Evolutionary conservation across 2,888 invertebrate species (phyloP).

Genomic region (Loripinus fragilis): DNA sequence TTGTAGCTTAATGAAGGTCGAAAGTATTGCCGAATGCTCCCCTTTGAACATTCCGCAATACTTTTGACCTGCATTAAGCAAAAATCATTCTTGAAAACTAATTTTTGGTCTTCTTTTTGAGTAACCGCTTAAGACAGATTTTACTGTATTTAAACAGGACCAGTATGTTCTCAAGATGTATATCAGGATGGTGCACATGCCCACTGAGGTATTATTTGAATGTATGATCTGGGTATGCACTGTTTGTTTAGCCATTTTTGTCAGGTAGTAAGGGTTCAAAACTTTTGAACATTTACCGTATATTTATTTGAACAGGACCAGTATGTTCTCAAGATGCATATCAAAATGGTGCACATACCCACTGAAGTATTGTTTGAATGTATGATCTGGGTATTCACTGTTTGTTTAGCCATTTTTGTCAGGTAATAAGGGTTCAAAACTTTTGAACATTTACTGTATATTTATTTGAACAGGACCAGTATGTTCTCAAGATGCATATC

Average conservation of each 20-base stretch:
- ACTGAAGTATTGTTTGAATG: slow-evolving; percentile 83
- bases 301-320: slow-evolving; percentile 82
- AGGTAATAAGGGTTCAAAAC: too few relatives aligned
- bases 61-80: too few relatives aligned
- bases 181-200: slow-evolving; percentile 83
- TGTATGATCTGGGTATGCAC: slow-evolving; percentile 77
- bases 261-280: too few relatives aligned
- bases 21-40: too few relatives aligned
- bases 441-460: not conserved
- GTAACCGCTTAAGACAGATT: too few relatives aligned
- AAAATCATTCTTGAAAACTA: too few relatives aligned
- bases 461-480: slow-evolving; percentile 80
- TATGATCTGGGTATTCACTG: slow-evolving; percentile 70
- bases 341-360: slow-evolving; percentile 84
- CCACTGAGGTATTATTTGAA: slow-evolving; percentile 82
- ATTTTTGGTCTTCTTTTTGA: too few relatives aligned
- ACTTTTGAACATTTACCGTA: not conserved
- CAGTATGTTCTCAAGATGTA: slow-evolving; percentile 84
- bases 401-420: too few relatives aligned
- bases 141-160: too few relatives aligned
- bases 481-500: slow-evolving; percentile 84
- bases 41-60: too few relatives aligned
- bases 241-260: too few relatives aligned
- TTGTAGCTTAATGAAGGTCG: too few relatives aligned
- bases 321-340: slow-evolving; percentile 84